Conservation (phyloP, 2,888 invertebrate species). For the Cantharis rustica region DNA sequence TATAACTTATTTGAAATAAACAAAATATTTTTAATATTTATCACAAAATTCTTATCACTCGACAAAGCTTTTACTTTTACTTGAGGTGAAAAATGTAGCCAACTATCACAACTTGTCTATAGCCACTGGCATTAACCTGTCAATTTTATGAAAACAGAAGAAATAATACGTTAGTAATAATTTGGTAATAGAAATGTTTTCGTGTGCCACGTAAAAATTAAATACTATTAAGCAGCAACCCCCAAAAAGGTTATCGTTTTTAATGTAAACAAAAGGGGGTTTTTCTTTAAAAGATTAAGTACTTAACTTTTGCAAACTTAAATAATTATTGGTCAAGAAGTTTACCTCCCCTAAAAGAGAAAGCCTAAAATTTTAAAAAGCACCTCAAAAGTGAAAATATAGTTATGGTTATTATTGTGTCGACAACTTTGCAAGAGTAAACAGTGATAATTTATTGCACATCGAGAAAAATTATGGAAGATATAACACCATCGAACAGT, state of each 20-base stretch:
- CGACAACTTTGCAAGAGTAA: neutral
- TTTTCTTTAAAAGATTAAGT: neutral
- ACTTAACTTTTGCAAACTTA: neutral
- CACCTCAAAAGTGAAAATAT: too few species aligned
- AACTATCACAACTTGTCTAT: constrained; percentile 28
- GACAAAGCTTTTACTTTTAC: constrained; percentile 19
- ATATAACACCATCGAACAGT: neutral
- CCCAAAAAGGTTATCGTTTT: neutral
- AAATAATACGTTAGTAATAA: constrained; percentile 17
- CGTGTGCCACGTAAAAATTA: neutral
- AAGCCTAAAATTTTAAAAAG: neutral
- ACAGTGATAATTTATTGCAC: neutral
- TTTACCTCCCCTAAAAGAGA: neutral
- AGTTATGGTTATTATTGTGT: neutral
- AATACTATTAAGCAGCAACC: neutral
- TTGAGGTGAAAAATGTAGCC: constrained; percentile 26
- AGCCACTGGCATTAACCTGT: constrained; percentile 24
- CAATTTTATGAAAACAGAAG: constrained; percentile 25
- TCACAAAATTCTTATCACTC: neutral
- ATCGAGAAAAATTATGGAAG: neutral
- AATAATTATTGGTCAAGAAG: neutral
- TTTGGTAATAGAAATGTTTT: neutral
- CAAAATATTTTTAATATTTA: constrained; percentile 1
- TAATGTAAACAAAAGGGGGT: neutral
- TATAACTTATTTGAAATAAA: neutral